Percentiles rank a stretch among this genome's conserved stretches.
Evolutionary conservation across 30 jellyfish, hydroid and myxozoan species (phyloP).

Genomic region (Aurelia sp.): DNA sequence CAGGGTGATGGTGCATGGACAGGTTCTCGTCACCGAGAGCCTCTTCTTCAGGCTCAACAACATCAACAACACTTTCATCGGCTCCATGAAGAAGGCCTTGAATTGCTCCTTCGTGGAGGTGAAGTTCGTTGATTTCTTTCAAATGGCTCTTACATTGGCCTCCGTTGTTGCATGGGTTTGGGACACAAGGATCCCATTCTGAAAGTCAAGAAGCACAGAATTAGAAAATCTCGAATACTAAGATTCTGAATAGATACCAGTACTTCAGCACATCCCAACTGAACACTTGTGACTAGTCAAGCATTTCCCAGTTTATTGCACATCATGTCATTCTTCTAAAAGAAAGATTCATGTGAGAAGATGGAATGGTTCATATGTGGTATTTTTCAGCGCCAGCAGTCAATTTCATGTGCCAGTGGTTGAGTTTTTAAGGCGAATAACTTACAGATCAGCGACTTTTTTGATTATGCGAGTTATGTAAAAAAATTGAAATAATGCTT

Average conservation of each 20-base stretch:
- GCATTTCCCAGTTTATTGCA: too few relatives aligned
- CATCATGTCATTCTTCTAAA: too few relatives aligned
- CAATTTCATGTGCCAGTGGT: too few relatives aligned
- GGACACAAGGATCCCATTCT: constrained; percentile 88
- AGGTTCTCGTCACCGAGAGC: constrained; percentile 35
- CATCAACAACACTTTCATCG: constrained; percentile 86
- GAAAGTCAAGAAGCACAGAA: background rate
- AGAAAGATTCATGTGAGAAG: too few relatives aligned
- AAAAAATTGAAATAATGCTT: too few relatives aligned
- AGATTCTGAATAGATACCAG: background rate
- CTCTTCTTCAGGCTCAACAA: constrained; percentile 81
- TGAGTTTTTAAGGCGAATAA: too few relatives aligned
- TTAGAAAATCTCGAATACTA: background rate
- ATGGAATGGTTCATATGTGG: too few relatives aligned
- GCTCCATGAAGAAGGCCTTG: constrained; percentile 63
- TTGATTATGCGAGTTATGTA: too few relatives aligned
- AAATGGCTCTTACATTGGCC: constrained; percentile 88
- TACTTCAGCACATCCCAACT: background rate
- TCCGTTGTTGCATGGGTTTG: constrained; percentile 92
- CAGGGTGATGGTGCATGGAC: constrained; percentile 50
- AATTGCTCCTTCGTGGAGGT: constrained; percentile 72
- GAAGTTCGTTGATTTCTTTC: constrained; percentile 58
- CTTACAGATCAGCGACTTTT: too few relatives aligned
- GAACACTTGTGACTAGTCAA: too few relatives aligned
- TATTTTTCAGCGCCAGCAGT: too few relatives aligned